These are phyloP conservation scores for Apis dorsata DNA, from an alignment of 1,140 invertebrate genomes.

Conservation along the genomic window DNA sequence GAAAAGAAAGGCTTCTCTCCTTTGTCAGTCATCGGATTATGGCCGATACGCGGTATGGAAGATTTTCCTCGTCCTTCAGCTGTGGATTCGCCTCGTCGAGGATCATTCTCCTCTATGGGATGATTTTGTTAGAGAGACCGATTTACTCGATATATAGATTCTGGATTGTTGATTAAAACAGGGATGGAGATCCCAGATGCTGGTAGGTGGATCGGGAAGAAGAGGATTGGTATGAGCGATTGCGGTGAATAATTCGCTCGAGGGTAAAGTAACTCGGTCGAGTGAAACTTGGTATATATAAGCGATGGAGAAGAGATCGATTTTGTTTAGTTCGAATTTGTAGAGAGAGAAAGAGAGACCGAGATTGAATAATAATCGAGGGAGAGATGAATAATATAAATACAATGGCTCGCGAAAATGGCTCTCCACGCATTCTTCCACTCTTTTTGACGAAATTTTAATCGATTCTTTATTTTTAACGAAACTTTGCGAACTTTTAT, in stretches of 20 bases:
- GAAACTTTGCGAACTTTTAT: too few species aligned
- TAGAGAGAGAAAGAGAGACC: constrained; percentile 3
- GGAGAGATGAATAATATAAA: not conserved
- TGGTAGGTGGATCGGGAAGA: not conserved
- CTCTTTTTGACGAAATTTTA: too few species aligned
- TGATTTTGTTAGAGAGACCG: not conserved
- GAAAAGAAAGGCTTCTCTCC: not conserved
- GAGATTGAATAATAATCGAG: not conserved
- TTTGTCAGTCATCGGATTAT: not conserved
- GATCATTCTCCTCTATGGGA: not conserved
- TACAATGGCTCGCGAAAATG: too few species aligned
- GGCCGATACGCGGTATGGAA: not conserved
- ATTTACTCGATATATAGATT: not conserved
- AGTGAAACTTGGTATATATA: not conserved
- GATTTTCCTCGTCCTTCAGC: not conserved
- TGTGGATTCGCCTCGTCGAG: not conserved
- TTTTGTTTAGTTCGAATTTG: not conserved
- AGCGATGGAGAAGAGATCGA: constrained; percentile 19
- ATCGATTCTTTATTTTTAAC: too few species aligned
- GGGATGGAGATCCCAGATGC: not conserved
- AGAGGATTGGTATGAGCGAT: constrained; percentile 12
- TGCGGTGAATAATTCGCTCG: constrained; percentile 13
- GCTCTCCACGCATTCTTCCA: too few species aligned
- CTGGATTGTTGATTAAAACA: not conserved
- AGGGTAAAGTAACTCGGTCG: constrained; percentile 3